These are phyloP conservation scores for Agrilus cyanescens DNA, from an alignment of 2,888 invertebrate genomes.

Conservation along the genomic window DNA sequence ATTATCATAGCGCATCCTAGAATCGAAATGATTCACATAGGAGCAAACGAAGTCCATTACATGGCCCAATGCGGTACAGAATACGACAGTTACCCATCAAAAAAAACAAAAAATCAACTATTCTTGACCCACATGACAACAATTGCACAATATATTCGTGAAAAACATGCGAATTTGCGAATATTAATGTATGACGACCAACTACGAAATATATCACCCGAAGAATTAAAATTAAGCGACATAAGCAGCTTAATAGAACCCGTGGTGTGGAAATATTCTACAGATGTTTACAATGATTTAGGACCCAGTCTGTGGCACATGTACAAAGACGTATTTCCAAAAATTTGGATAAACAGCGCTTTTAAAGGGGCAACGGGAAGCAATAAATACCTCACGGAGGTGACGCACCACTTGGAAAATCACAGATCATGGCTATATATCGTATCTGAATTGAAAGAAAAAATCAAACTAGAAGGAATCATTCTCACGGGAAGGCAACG, in stretches of 20 bases:
- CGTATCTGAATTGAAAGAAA: conserved; percentile 39
- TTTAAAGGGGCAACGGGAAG: conserved; percentile 66
- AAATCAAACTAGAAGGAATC: conserved; percentile 47
- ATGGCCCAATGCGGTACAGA: conserved; percentile 44
- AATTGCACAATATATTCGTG: conserved; percentile 39
- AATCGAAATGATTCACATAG: conserved; percentile 51
- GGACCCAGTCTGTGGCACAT: conserved; percentile 40
- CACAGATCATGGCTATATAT: conserved; percentile 58
- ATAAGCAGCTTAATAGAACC: conserved; percentile 46
- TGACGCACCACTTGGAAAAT: conserved; percentile 55
- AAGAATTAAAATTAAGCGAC: conserved; percentile 35
- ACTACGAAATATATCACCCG: conserved; percentile 45
- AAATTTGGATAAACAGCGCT: conserved; percentile 71
- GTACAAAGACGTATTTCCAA: conserved; percentile 48
- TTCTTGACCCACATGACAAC: conserved; percentile 51
- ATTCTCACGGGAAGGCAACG: conserved; percentile 64
- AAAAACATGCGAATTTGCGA: conserved; percentile 39
- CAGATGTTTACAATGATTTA: conserved; percentile 31
- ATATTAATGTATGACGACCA: conserved; percentile 78
- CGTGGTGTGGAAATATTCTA: conserved; percentile 60
- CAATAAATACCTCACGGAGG: conserved; percentile 40
- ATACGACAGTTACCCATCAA: conserved; percentile 37
- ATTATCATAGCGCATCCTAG: conserved; percentile 46
- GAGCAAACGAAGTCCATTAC: conserved; percentile 72
- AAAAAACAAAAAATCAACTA: conserved; percentile 41